Base-by-base conservation (phyloP, 2,113 vertebrate species). In the rabbit (Oryctolagus cuniculus) region DNA sequence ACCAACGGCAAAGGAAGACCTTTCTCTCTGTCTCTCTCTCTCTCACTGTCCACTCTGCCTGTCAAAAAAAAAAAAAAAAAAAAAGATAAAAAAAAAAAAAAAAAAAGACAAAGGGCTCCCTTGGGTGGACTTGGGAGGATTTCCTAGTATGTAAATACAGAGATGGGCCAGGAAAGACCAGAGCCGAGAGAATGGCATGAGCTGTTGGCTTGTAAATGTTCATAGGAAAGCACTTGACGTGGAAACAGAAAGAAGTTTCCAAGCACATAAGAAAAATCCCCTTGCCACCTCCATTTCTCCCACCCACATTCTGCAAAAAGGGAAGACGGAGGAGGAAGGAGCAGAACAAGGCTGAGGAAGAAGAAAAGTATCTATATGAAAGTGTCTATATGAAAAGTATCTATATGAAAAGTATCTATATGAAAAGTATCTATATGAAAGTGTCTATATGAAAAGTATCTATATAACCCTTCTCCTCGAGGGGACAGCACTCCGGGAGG, bases 271-370 rank as follows among this genome's bases (percentile, higher is more conserved):
- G 49, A 91, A 89, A 95, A 97, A 89, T 66, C 67, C 91, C 95
- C 87, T 87, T 6, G 53, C 87, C 72, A 61, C 87, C 93, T 91
- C 90, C 1, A 1, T 51, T 90, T 87, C 72, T 44, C 64, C 69
- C n/a, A 89, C 63, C 87, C 90, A 82, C 93, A 53, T 44, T 91
- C 63, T 90, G 63, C 38, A 44, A 58, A 87, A 96, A 55, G 49
- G 74, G 90, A 95, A 95, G 93, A 79, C 15, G 87, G 61, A 94
- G 87, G 66, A 81, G 74, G 85, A 27, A 72, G 36, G 89, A 61
- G 36, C 38, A 6, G 1, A 89, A 55, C 36, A 38, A 9, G 1
- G 3, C 38, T 2, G 61, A 24, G 78, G 86, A 44, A 66, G 86
- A 64, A 24, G 38, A 27, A 3, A 25, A 34, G 9, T 6, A 1